These are phyloP conservation scores for Engystomops pustulosus DNA, from an alignment of 2,113 vertebrate genomes.

Conservation along the genomic window DNA sequence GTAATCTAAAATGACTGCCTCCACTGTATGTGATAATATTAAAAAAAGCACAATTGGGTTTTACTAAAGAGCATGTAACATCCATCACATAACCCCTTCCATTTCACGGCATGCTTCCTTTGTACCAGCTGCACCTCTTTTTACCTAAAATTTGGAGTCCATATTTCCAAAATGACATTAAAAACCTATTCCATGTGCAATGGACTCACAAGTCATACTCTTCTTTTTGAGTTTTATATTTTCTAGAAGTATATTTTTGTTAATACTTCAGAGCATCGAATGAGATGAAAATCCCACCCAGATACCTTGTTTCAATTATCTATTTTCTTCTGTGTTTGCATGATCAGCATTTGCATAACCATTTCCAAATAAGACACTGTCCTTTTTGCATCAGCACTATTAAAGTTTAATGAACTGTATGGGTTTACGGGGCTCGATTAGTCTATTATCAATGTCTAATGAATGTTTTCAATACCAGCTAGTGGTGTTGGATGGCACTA, in stretches of 20 bases:
- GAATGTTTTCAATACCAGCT: slow-evolving; percentile 19
- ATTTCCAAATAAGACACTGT: slow-evolving; percentile 66
- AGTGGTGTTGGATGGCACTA: slow-evolving; percentile 10
- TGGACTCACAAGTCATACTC: slow-evolving; percentile 58
- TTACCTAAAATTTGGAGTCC: slow-evolving; percentile 58
- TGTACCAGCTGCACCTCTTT: slow-evolving; percentile 44
- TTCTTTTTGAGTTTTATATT: slow-evolving; percentile 16
- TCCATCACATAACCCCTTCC: slow-evolving; percentile 5
- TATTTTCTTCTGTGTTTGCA: slow-evolving; percentile 78
- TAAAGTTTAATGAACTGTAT: not conserved
- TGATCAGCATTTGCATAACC: slow-evolving; percentile 71
- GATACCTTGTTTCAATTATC: slow-evolving; percentile 74
- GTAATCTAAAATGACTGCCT: slow-evolving; percentile 11
- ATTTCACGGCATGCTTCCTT: slow-evolving; percentile 44
- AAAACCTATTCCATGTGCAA: slow-evolving; percentile 56
- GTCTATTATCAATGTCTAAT: not conserved
- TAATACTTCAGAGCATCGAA: slow-evolving; percentile 44
- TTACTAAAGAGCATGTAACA: slow-evolving; percentile 56
- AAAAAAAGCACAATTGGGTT: slow-evolving; percentile 61
- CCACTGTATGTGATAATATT: slow-evolving; percentile 58
- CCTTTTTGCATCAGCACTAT: slow-evolving; percentile 63
- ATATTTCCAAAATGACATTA: not conserved
- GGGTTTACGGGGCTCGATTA: not conserved
- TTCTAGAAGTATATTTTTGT: slow-evolving; percentile 53
- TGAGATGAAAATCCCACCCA: slow-evolving; percentile 72